Evolutionary conservation across 1,140 invertebrate genomes (phyloP), one percentile per base, ranked within the genome.

Genomic region (Papilio xuthus): DNA sequence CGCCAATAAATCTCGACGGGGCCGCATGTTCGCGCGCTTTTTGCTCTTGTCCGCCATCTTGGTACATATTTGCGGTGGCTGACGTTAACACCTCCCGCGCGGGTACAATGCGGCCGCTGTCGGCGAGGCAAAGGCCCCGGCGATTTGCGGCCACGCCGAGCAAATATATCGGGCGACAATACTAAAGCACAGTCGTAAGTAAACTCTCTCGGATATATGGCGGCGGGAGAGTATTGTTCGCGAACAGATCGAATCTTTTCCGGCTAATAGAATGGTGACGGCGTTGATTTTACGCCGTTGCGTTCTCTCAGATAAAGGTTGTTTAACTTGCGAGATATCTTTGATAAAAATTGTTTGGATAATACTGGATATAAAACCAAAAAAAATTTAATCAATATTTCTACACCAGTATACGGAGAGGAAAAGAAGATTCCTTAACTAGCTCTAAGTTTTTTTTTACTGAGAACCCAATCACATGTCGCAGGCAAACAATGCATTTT

Each of bases 21-120:
- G 85, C 78, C 42, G 85, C 88, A 80, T 90, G 89, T 91, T 83
- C 60, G 60, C 42, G 56, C 73, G 83, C 67, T 80, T 84, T 81
- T 85, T 88, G 88, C 75, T 91, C 41, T 91, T 91, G 86, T 93
- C 91, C 88, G 85, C 86, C 83, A 81, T 73, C 84, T 81, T 85
- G 90, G 84, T 91, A 91, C 90, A 92, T 91, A 92, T 92, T 90
- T 90, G 91, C 83, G 84, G 83, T 80, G 74, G 56, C 80, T 84
- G 89, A 90, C 90, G 85, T 86, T 87, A 91, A 91, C 91, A 92
- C 90, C 87, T 90, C 79, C 81, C 85, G 83, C 81, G 83, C 82
- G 69, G 78, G 74, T 89, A 92, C 91, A 91, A 91, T 89, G 85
- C 85, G 81, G 82, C 82, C 79, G 81, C 81, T 85, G 89, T 87